phyloP scores from a whole-genome alignment of 1,140 invertebrate genomes.

The Aphaenogaster ashmeadi region DNA sequence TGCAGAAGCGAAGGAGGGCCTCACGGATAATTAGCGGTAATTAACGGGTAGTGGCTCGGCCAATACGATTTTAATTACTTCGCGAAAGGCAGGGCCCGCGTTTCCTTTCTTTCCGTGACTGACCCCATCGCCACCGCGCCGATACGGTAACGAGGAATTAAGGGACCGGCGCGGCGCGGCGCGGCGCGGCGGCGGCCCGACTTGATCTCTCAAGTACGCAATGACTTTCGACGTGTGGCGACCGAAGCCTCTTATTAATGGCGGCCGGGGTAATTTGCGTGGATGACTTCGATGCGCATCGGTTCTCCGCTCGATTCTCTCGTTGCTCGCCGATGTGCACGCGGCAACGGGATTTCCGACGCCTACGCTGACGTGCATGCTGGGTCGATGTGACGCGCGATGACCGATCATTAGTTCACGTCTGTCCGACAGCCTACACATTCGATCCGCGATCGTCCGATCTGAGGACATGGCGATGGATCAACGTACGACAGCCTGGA shows the following conservation, averaged over 20 bases:
- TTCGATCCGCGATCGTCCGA: conserved; percentile 19
- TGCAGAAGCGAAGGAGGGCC: conserved; percentile 39
- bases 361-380: conserved; percentile 72
- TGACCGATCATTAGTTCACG: conserved; percentile 75
- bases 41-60: conserved; percentile 70
- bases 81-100: conserved; percentile 67
- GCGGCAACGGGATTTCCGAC: conserved; percentile 71
- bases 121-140: conserved; percentile 50
- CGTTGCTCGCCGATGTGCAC: conserved; percentile 10
- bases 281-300: conserved; percentile 76
- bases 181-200: conserved; percentile 56
- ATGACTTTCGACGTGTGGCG: conserved; percentile 76
- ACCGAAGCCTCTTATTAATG: conserved; percentile 81
- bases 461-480: neutral
- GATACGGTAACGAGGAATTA: conserved; percentile 72
- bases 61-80: conserved; percentile 77
- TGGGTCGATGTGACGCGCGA: conserved; percentile 71
- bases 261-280: conserved; percentile 80
- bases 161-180: conserved; percentile 58
- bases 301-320: conserved; percentile 25
- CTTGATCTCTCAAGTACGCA: conserved; percentile 72
- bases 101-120: conserved; percentile 69
- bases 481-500: neutral
- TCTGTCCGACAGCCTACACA: conserved; percentile 40
- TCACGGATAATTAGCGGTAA: conserved; percentile 74